Evolutionary conservation across 2,113 vertebrate species (phyloP).

Genomic region (Microtus oregoni): DNA sequence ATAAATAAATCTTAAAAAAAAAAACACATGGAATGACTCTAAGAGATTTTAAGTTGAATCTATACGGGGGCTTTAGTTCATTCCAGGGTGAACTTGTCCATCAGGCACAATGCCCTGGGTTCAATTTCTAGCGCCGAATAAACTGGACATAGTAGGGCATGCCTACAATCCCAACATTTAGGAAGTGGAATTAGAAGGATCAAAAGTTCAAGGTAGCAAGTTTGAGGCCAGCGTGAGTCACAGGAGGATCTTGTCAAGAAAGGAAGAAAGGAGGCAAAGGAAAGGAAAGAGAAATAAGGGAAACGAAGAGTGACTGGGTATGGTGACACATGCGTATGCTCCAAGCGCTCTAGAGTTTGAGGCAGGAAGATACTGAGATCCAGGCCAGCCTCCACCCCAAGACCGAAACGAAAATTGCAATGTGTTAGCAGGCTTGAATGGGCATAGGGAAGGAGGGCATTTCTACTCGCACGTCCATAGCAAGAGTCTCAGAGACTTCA

Average conservation of each 20-base stretch:
- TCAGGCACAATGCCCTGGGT: not conserved
- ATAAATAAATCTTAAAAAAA: not conserved
- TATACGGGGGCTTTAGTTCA: not conserved
- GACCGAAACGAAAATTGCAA: not conserved
- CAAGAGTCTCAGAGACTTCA: not conserved
- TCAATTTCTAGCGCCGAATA: not conserved
- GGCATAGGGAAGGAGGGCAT: not conserved
- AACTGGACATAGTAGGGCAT: not conserved
- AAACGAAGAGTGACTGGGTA: not conserved
- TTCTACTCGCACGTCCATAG: conserved; percentile 18
- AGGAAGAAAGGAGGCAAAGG: not conserved
- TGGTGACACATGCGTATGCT: not conserved
- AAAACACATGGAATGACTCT: not conserved
- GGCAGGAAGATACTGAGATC: not conserved
- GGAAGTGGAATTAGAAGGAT: not conserved
- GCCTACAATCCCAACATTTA: not conserved
- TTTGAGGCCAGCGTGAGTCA: not conserved
- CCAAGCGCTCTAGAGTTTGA: not conserved
- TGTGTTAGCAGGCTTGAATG: not conserved
- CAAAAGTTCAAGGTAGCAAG: not conserved
- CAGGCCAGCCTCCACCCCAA: not conserved
- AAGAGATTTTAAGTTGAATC: not conserved
- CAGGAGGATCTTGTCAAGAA: not conserved
- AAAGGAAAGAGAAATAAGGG: not conserved
- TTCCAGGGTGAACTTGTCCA: not conserved